Conservation (phyloP, 1,140 invertebrate species). For the Eulimnadia texana region DNA sequence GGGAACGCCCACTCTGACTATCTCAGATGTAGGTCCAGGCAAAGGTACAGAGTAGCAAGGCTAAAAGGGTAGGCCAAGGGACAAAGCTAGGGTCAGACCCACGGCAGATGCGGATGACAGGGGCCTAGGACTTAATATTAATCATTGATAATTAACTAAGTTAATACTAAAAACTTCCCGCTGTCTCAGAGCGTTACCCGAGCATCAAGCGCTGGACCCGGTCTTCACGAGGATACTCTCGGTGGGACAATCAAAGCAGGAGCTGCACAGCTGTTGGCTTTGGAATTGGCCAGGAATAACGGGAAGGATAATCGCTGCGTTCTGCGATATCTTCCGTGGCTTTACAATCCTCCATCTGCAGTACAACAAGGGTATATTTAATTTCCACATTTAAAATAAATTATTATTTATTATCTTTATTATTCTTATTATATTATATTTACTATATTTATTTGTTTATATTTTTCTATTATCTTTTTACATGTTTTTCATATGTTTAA, state of each 20-base stretch:
- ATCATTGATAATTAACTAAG: slow-evolving; percentile 37
- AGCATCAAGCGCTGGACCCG: slow-evolving; percentile 43
- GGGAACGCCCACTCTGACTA: too few species aligned
- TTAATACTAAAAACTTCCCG: neutral
- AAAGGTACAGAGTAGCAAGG: too few species aligned
- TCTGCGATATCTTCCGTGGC: slow-evolving; percentile 75
- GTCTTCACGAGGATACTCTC: slow-evolving; percentile 85
- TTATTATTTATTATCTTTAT: slow-evolving; percentile 10
- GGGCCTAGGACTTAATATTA: slow-evolving; percentile 12
- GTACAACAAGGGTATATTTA: slow-evolving; percentile 60
- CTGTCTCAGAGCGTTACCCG: neutral
- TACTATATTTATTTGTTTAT: too few species aligned
- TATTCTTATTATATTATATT: too few species aligned
- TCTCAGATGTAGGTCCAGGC: too few species aligned
- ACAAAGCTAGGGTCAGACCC: neutral
- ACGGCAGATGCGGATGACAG: neutral
- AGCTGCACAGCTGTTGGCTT: slow-evolving; percentile 81
- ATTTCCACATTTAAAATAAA: neutral
- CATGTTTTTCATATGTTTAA: too few species aligned
- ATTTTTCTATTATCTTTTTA: too few species aligned
- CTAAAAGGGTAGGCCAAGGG: slow-evolving; percentile 14
- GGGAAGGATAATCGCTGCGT: slow-evolving; percentile 70
- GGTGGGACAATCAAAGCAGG: slow-evolving; percentile 90
- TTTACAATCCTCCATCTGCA: slow-evolving; percentile 69
- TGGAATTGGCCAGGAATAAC: slow-evolving; percentile 73